Percentiles rank a stretch among this genome's conserved stretches.
Evolutionary conservation across 2,888 invertebrate genomes (phyloP).

Genomic region (Tenthredo scrophulariae): DNA sequence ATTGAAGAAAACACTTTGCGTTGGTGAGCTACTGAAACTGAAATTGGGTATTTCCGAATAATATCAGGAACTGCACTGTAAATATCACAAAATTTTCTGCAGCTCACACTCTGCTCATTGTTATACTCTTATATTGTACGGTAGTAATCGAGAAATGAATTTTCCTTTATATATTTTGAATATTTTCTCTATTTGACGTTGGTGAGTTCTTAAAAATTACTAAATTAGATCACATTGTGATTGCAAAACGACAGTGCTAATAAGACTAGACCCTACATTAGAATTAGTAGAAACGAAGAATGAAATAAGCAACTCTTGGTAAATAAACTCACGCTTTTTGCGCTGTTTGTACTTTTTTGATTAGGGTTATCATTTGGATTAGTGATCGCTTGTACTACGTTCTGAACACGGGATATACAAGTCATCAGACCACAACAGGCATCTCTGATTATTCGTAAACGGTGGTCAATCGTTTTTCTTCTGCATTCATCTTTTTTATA

Average conservation of each 20-base stretch:
- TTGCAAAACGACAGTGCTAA: slow-evolving; percentile 71
- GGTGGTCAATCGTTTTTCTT: slow-evolving; percentile 48
- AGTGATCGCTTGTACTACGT: slow-evolving; percentile 41
- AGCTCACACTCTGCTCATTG: slow-evolving; percentile 8
- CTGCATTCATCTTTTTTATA: slow-evolving; percentile 12
- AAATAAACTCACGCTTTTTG: slow-evolving; percentile 61
- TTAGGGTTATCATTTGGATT: slow-evolving; percentile 70
- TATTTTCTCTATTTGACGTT: slow-evolving; percentile 26
- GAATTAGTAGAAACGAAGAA: slow-evolving; percentile 68
- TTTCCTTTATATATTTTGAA: slow-evolving; percentile 14
- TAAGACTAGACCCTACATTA: slow-evolving; percentile 74
- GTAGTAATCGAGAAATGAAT: slow-evolving; percentile 41
- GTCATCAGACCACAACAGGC: slow-evolving; percentile 51
- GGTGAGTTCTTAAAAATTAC: slow-evolving; percentile 54
- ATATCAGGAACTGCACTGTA: slow-evolving; percentile 24
- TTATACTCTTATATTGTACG: slow-evolving; percentile 32
- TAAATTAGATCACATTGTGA: slow-evolving; percentile 65
- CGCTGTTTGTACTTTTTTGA: slow-evolving; percentile 76
- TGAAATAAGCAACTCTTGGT: slow-evolving; percentile 66
- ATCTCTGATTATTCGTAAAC: slow-evolving; percentile 47
- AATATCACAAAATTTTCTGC: slow-evolving; percentile 32
- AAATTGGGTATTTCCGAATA: slow-evolving; percentile 10
- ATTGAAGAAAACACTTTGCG: slow-evolving; percentile 7
- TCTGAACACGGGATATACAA: slow-evolving; percentile 35
- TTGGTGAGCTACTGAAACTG: neutral